These are phyloP conservation scores for Romanogobio albipinnatus DNA, from an alignment of 2,113 vertebrate genomes.

Conservation along the genomic window DNA sequence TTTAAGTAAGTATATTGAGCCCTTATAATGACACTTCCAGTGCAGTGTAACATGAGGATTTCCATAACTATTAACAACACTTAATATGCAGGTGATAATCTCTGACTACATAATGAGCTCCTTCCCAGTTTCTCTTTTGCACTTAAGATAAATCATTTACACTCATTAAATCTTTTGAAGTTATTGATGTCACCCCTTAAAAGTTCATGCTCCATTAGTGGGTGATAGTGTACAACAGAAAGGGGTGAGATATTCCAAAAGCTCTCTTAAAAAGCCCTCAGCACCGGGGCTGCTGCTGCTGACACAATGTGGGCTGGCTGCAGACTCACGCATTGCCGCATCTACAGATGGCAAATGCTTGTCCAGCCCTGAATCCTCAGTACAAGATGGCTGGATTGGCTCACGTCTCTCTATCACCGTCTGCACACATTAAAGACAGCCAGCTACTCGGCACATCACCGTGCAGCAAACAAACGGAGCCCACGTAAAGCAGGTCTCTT, in stretches of 20 bases:
- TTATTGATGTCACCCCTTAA: constrained; percentile 54
- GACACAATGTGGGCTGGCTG: constrained; percentile 67
- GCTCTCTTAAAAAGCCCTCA: constrained; percentile 30
- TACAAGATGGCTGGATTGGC: constrained; percentile 75
- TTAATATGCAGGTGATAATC: constrained; percentile 45
- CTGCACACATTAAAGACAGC: constrained; percentile 69
- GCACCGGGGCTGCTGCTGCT: constrained; percentile 58
- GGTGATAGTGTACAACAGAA: constrained; percentile 51
- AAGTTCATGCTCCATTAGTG: constrained; percentile 54
- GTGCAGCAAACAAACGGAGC: constrained; percentile 45
- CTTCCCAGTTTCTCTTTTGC: constrained; percentile 50
- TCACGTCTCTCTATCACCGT: constrained; percentile 70
- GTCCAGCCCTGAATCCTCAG: constrained; percentile 72
- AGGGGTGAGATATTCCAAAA: constrained; percentile 37
- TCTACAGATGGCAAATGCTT: constrained; percentile 75
- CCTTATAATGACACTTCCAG: constrained; percentile 10
- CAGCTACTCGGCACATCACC: constrained; percentile 52
- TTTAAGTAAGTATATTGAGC: background rate
- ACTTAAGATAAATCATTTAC: constrained; percentile 53
- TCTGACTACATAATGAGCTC: constrained; percentile 49
- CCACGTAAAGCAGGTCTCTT: constrained; percentile 42
- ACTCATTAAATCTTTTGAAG: constrained; percentile 50
- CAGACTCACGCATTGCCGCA: constrained; percentile 63
- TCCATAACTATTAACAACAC: constrained; percentile 45
- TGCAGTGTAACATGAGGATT: constrained; percentile 22